Percentiles rank a stretch among this genome's conserved stretches.
Conservation (phyloP, 2,888 invertebrate genomes). For the Euplexia lucipara region DNA sequence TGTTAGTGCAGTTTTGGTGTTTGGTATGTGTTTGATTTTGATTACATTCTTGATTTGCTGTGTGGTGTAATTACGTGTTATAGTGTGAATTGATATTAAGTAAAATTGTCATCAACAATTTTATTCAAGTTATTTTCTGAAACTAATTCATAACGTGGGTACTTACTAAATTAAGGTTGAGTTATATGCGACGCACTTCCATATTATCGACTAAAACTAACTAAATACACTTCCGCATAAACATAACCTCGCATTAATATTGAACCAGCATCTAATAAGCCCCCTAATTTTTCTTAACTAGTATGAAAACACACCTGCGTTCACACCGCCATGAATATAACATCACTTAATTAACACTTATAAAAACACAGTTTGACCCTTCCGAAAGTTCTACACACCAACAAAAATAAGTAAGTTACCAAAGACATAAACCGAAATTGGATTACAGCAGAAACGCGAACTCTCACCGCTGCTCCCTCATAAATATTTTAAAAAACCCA, state of each 20-base stretch:
- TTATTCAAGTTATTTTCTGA: background rate
- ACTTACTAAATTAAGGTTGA: too few relatives aligned
- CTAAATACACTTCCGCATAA: slow-evolving; percentile 7
- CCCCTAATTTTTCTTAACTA: slow-evolving; percentile 49
- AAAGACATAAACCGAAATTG: slow-evolving; percentile 90
- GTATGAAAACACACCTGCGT: slow-evolving; percentile 67
- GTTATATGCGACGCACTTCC: background rate
- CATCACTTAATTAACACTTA: slow-evolving; percentile 87
- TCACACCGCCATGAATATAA: slow-evolving; percentile 75
- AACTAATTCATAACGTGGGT: background rate
- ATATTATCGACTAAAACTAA: slow-evolving; percentile 20
- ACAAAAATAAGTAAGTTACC: slow-evolving; percentile 86
- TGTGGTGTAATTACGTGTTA: too few relatives aligned
- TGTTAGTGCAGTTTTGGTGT: background rate
- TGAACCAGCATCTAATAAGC: slow-evolving; percentile 51
- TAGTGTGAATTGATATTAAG: too few relatives aligned
- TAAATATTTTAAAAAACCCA: slow-evolving; percentile 90
- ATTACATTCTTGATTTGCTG: background rate
- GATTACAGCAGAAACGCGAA: slow-evolving; percentile 85
- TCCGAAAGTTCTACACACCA: slow-evolving; percentile 75
- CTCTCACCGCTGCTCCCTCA: slow-evolving; percentile 83
- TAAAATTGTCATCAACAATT: background rate
- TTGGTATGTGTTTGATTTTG: background rate
- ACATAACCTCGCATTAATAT: slow-evolving; percentile 55
- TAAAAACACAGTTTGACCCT: slow-evolving; percentile 83